These are phyloP conservation scores for Crioceris asparagi DNA, from an alignment of 2,888 invertebrate genomes.

Conservation along the genomic window DNA sequence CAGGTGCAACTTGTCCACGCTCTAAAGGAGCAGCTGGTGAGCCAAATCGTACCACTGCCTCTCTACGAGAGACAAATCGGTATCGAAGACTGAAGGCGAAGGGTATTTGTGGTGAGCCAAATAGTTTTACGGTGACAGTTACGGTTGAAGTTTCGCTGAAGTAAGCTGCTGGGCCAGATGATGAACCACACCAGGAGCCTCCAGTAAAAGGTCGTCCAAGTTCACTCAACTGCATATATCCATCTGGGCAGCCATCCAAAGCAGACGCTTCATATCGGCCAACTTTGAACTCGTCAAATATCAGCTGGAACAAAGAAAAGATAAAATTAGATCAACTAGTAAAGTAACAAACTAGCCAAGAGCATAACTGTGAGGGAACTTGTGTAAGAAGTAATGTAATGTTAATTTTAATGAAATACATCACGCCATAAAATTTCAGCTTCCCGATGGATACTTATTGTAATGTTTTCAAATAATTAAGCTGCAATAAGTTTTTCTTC, in stretches of 20 bases:
- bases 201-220: constrained; percentile 79
- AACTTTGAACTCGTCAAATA: constrained; percentile 81
- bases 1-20: constrained; percentile 68
- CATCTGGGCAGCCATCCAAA: constrained; percentile 73
- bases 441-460: no score
- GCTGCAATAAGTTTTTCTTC: no score
- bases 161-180: constrained; percentile 70
- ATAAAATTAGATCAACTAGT: no score
- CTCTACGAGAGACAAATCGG: constrained; percentile 69
- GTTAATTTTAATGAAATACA: no score
- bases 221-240: constrained; percentile 80
- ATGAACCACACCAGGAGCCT: constrained; percentile 82
- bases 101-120: constrained; percentile 60
- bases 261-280: constrained; percentile 69
- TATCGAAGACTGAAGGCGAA: constrained; percentile 72
- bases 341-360: no score
- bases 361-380: no score
- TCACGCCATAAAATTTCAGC: no score
- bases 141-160: constrained; percentile 86
- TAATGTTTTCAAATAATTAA: no score
- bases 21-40: constrained; percentile 66
- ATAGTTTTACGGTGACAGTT: constrained; percentile 72
- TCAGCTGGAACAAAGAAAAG: constrained; percentile 45
- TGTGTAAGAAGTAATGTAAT: no score
- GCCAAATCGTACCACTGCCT: constrained; percentile 71